These are phyloP conservation scores for Lepilemur ruficaudatus DNA, from an alignment of 2,797 vertebrate species.

Conservation along the genomic window DNA sequence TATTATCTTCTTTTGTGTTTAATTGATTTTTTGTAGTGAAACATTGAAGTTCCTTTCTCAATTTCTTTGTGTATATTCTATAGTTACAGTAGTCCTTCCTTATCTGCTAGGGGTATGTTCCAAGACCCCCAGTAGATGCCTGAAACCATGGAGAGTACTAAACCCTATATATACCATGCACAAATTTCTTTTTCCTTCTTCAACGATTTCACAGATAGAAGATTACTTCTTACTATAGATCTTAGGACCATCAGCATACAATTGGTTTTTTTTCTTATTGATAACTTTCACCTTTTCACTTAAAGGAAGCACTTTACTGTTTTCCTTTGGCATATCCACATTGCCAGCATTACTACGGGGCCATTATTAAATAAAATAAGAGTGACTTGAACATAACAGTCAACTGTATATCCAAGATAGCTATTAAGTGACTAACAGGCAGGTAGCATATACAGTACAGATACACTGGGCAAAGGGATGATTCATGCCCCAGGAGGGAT, in stretches of 20 bases:
- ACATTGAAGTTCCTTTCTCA: neutral
- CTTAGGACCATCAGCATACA: neutral
- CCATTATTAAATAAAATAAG: neutral
- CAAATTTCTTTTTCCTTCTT: neutral
- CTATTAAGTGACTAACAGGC: neutral
- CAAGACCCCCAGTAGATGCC: neutral
- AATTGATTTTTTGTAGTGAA: neutral
- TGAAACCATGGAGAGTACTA: neutral
- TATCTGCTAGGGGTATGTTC: neutral
- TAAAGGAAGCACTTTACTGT: neutral
- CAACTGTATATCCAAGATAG: neutral
- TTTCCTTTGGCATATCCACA: neutral
- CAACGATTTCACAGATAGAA: neutral
- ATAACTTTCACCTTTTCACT: neutral
- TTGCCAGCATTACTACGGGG: neutral
- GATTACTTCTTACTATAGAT: neutral
- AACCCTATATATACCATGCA: neutral
- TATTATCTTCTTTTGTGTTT: neutral
- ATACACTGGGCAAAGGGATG: neutral
- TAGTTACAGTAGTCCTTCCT: neutral
- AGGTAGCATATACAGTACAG: neutral
- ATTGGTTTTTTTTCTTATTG: neutral
- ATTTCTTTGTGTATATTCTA: neutral
- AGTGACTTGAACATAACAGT: neutral
- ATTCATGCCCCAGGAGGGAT: neutral